A percentile compares a stretch with the other conserved stretches of the same genome.
These are phyloP conservation scores for Chrysodeixis includens DNA, from an alignment of 2,888 invertebrate genomes.

Conservation along the genomic window DNA sequence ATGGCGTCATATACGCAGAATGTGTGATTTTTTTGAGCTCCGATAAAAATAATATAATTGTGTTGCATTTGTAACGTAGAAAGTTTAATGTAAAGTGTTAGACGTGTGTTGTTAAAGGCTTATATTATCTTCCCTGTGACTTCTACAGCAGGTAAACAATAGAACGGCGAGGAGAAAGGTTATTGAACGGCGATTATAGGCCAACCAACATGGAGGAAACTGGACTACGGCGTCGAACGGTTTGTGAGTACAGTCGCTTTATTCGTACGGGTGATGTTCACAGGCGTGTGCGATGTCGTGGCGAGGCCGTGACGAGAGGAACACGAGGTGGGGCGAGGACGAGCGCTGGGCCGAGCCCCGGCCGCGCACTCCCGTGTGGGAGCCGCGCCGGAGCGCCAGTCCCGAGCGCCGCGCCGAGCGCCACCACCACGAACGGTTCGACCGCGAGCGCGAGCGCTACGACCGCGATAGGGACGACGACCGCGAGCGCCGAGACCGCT, in stretches of 20 bases:
- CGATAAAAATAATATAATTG: constrained; percentile 5
- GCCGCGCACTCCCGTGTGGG: constrained; percentile 79
- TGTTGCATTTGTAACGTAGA: neutral
- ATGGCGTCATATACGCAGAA: constrained; percentile 46
- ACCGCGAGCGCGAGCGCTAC: constrained; percentile 56
- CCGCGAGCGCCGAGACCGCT: constrained; percentile 64
- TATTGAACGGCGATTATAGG: constrained; percentile 71
- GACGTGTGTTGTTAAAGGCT: constrained; percentile 36
- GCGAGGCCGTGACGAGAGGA: constrained; percentile 80
- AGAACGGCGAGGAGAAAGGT: constrained; percentile 68
- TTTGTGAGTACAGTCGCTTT: constrained; percentile 77
- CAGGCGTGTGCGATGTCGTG: constrained; percentile 84
- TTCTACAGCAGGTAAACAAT: constrained; percentile 77
- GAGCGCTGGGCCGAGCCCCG: constrained; percentile 62
- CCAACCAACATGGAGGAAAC: constrained; percentile 63
- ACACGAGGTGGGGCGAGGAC: constrained; percentile 76
- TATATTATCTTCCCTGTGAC: constrained; percentile 51
- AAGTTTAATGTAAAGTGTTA: constrained; percentile 35
- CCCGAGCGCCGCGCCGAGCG: constrained; percentile 65
- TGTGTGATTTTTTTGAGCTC: constrained; percentile 10
- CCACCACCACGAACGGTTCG: constrained; percentile 30
- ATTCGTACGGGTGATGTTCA: constrained; percentile 80
- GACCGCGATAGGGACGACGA: constrained; percentile 48
- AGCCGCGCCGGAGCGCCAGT: constrained; percentile 73
- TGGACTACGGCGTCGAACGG: constrained; percentile 59